Conservation (phyloP, 2,888 invertebrate genomes). For the Zygothrica quintamaculata region DNA sequence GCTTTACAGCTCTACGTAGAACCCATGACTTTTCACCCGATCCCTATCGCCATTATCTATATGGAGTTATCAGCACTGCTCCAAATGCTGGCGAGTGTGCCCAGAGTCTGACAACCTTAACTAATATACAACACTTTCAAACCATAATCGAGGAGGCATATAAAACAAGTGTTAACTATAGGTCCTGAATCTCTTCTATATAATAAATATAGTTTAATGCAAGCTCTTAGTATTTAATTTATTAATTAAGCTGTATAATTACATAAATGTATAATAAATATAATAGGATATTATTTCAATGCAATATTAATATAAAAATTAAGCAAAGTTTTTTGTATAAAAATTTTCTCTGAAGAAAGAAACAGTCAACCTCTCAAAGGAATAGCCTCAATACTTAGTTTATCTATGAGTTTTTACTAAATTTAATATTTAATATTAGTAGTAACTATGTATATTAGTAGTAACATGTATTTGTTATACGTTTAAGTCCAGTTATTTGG, state of each 20-base stretch:
- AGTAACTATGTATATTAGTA: not conserved
- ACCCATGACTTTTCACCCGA: slow-evolving; percentile 12
- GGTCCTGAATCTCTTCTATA: slow-evolving; percentile 33
- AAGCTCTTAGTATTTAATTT: too few species aligned
- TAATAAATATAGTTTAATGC: too few species aligned
- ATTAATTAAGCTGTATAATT: too few species aligned
- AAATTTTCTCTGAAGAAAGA: too few species aligned
- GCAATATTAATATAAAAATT: too few species aligned
- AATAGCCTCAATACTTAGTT: too few species aligned
- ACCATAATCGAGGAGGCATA: slow-evolving; percentile 43
- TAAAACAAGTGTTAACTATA: slow-evolving; percentile 13
- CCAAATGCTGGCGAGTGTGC: slow-evolving; percentile 71
- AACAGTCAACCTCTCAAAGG: too few species aligned
- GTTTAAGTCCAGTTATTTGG: not conserved
- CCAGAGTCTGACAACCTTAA: slow-evolving; percentile 58
- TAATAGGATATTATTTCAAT: too few species aligned
- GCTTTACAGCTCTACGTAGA: slow-evolving; percentile 50
- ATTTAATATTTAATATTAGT: too few species aligned
- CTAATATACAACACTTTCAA: slow-evolving; percentile 62
- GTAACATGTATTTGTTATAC: slow-evolving; percentile 1
- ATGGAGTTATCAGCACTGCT: slow-evolving; percentile 68
- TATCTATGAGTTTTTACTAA: too few species aligned
- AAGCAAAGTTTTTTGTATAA: too few species aligned
- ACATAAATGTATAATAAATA: too few species aligned
- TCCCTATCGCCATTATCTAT: slow-evolving; percentile 41